Evolutionary conservation across 2,797 vertebrate species (phyloP), one percentile per base, ranked within the genome.

Genomic region (Microcaecilia unicolor): DNA sequence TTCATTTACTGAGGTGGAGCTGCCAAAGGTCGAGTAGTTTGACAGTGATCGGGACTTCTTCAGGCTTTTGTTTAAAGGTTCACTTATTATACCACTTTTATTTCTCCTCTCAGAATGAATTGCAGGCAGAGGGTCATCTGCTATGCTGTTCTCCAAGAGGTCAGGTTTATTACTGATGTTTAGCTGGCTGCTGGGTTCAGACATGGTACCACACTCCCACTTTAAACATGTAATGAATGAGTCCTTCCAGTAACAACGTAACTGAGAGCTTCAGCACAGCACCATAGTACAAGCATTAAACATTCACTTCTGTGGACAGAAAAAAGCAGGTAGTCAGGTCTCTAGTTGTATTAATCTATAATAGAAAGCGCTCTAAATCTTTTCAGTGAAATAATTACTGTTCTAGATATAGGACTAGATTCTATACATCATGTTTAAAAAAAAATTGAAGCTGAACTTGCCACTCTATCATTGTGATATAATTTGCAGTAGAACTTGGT

Each of bases 41-140:
- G 92, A 93, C 63, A 96, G 89, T 10, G 84, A 84, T 64, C 93
- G 90, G 57, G 93, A 95, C 72, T 89, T 92, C 69, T 92, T 96
- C 58, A 97, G 87, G 79, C 88, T 96, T 69, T 93, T 93, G 67
- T 90, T 93, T 72, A 97, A 88, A 22, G 93, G 93, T 74, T 92
- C 90, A 13, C 93, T 94, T 80, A 93, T 93, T 80, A 97, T 97
- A 65, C 93, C 93, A 20, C 88, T 87, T 53, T 89, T 89, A 82
- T 90, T 94, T 61, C 90, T 85, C 54, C 90, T 83, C 72, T 95
- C 92, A 2, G 89, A 79, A 2, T 51, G 84, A 58, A 87, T 62
- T 1, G 88, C 87, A 18, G 88, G 70, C 25, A 87, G 78, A 36
- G 84, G 62, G 38, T 89, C 87, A 72, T 79, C 85, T 28, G 78